Evolutionary conservation across 2,113 vertebrate genomes (phyloP).

Genomic region (Baryphthengus martii): DNA sequence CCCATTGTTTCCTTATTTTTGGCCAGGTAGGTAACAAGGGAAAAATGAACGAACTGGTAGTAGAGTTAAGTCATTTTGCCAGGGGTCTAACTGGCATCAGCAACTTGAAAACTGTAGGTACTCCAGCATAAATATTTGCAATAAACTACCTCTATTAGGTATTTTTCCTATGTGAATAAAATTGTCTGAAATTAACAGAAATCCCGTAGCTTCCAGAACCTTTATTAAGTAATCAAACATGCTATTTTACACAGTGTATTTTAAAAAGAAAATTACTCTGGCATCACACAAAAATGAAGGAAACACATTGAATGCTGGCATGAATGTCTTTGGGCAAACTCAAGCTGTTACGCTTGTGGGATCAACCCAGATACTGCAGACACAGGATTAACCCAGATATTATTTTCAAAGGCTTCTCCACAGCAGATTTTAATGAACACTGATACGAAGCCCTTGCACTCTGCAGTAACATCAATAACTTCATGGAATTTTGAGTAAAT

Average conservation of each 20-base stretch:
- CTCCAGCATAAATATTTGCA: neutral
- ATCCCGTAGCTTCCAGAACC: neutral
- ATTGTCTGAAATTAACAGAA: conserved; percentile 13
- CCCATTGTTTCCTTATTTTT: neutral
- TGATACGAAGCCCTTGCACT: neutral
- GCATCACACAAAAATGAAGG: neutral
- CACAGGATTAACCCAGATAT: conserved; percentile 12
- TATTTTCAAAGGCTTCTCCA: neutral
- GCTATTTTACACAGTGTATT: conserved; percentile 4
- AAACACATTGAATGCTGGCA: neutral
- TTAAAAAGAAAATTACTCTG: neutral
- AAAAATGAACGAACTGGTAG: neutral
- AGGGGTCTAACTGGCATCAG: neutral
- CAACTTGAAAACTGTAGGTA: neutral
- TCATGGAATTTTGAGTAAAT: neutral
- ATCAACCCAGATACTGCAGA: neutral
- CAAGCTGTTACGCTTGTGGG: neutral
- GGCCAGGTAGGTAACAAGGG: neutral
- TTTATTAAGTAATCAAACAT: conserved; percentile 18
- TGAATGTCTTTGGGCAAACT: neutral
- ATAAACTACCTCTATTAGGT: neutral
- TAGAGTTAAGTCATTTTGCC: neutral
- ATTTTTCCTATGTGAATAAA: neutral
- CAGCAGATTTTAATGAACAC: neutral
- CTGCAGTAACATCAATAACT: neutral